Base-by-base conservation (phyloP, 2,888 invertebrate genomes). In the Athalia cordata region DNA sequence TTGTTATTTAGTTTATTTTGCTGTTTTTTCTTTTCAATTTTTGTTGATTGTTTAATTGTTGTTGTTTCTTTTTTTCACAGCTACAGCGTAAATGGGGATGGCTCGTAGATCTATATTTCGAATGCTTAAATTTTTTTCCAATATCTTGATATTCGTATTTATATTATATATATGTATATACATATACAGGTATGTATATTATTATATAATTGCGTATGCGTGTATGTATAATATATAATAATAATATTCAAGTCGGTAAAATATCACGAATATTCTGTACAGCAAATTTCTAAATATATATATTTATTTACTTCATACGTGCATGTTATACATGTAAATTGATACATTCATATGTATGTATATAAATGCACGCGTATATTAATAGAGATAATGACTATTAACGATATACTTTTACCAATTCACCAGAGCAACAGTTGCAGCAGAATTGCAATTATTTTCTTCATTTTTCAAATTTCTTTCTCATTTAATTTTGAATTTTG, bases 401-500 rank as follows among this genome's bases (percentile, higher is more conserved):
- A 68, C 77, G 67, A 77, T 77, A 68, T 66, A 55, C 13, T 45
- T 61, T 57, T 64, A 45, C 62, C 77, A 64, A 74, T 68, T 86
- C 85, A 83, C 85, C 83, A 86, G 87, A 87, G 87, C 87, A 85
- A 87, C 85, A 85, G 84, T 84, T 82, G 61, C 75, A 70, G 75
- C 29, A 29, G 29, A 29, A 29, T 29, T 29, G 29, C 29, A 2
- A 29, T 29, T 29, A 29, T 29, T 29, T 29, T 29, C 29, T 29
- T 29, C 29, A 29, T 29, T 29, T 29, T 29, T 29, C 29, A 29
- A 29, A 29, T 29, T 29, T 29, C 2, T 29, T 29, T 29, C 29
- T 29, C 29, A 29, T 29, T n/a, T 29, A 2, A 29, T 29, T 29
- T 29, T 29, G 29, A 29, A 29, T 29, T 29, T 29, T 29, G 29